A percentile compares a stretch with the other conserved stretches of the same genome.
phyloP scores from a whole-genome alignment of 1,140 invertebrate genomes.

The Drosophila kurseongensis region DNA sequence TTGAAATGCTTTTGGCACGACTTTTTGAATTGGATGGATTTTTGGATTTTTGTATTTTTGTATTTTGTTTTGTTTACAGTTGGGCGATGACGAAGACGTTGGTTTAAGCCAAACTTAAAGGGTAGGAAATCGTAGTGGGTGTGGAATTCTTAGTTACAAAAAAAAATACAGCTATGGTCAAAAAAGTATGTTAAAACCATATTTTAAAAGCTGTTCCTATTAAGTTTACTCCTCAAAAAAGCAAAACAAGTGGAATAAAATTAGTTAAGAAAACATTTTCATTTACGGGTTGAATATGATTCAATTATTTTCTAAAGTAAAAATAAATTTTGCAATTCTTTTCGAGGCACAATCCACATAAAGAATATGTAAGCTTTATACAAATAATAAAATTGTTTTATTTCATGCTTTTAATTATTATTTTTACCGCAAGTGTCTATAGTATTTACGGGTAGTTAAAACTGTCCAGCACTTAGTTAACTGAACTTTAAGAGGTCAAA shows the following conservation, averaged over 20 bases:
- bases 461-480: constrained; percentile 37
- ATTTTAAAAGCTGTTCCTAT: too few relatives aligned
- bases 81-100: constrained; percentile 1
- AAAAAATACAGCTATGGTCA: not conserved
- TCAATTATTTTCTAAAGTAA: too few relatives aligned
- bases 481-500: constrained; percentile 66
- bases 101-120: constrained; percentile 3
- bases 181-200: too few relatives aligned
- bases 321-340: too few relatives aligned
- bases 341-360: too few relatives aligned
- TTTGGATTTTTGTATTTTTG: constrained; percentile 4
- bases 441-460: not conserved
- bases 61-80: constrained; percentile 30
- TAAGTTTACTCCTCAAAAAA: too few relatives aligned
- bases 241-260: too few relatives aligned
- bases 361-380: too few relatives aligned
- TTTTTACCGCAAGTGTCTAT: not conserved
- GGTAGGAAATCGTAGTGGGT: constrained; percentile 2
- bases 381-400: not conserved
- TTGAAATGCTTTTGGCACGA: constrained; percentile 47
- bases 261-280: too few relatives aligned
- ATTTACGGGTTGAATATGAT: too few relatives aligned
- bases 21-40: constrained; percentile 19
- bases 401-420: not conserved
- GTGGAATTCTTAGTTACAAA: constrained; percentile 1